A percentile compares a stretch with the other conserved stretches of the same genome.
Evolutionary conservation across 2,888 invertebrate genomes (phyloP).

Genomic region (Plebejus anna): DNA sequence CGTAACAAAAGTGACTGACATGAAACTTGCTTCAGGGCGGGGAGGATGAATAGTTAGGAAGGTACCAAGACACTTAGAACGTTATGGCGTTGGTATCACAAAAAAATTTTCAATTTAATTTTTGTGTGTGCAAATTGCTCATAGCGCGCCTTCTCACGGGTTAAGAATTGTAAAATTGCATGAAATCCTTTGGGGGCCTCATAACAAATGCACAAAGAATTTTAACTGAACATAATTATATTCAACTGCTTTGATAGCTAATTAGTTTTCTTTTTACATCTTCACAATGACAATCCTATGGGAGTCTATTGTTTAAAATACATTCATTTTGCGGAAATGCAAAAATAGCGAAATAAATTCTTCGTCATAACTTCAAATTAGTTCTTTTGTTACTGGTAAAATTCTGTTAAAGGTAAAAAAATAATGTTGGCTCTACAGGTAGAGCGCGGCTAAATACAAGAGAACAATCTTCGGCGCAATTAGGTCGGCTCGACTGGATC

Average conservation of each 20-base stretch:
- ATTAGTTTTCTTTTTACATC: conserved; percentile 26
- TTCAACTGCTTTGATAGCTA: conserved; percentile 2
- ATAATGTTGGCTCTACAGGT: too few species aligned
- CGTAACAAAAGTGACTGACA: too few species aligned
- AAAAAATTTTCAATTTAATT: too few species aligned
- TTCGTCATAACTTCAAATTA: not conserved
- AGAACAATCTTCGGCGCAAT: too few species aligned
- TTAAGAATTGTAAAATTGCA: not conserved
- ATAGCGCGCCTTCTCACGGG: too few species aligned
- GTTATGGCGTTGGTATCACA: too few species aligned
- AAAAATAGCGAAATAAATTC: not conserved
- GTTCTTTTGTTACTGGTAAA: not conserved
- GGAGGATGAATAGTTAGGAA: too few species aligned
- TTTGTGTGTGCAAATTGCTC: too few species aligned
- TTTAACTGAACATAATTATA: not conserved
- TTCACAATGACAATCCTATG: conserved; percentile 19
- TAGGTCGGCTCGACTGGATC: too few species aligned
- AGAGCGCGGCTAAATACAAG: too few species aligned
- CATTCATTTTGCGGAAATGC: not conserved
- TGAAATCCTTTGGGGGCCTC: not conserved
- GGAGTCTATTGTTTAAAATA: conserved; percentile 13
- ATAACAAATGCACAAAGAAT: conserved; percentile 2
- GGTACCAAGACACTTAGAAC: too few species aligned
- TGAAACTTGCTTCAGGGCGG: too few species aligned
- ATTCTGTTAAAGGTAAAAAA: not conserved